Conservation (phyloP, 2,797 vertebrate species). For the Danio aesculapii region DNA sequence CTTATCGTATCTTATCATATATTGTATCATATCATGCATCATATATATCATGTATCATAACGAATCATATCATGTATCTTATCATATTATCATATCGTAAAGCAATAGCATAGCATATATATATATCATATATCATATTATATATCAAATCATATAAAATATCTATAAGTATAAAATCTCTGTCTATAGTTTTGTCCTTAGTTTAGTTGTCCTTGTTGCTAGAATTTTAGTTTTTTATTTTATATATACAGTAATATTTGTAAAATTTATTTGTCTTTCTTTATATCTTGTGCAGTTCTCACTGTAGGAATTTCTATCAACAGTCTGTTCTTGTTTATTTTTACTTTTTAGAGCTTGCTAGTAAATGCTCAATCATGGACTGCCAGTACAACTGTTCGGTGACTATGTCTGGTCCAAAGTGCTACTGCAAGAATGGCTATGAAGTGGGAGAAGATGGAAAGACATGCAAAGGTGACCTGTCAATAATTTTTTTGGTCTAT, state of each 20-base stretch:
- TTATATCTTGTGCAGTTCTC: too few relatives aligned
- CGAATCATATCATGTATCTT: too few relatives aligned
- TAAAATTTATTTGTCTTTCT: not conserved
- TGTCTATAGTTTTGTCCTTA: too few relatives aligned
- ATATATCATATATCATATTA: too few relatives aligned
- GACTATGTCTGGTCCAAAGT: slow-evolving; percentile 84
- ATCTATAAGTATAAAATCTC: too few relatives aligned
- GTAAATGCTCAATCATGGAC: slow-evolving; percentile 81
- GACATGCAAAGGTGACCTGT: slow-evolving; percentile 89
- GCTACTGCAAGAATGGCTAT: slow-evolving; percentile 90
- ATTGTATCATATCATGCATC: too few relatives aligned
- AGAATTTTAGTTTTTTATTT: not conserved
- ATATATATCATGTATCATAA: too few relatives aligned
- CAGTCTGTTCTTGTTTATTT: not conserved
- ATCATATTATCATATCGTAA: too few relatives aligned
- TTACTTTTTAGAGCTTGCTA: slow-evolving; percentile 76
- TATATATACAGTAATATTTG: not conserved
- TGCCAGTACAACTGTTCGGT: slow-evolving; percentile 90
- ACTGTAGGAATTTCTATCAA: not conserved
- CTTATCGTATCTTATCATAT: too few relatives aligned
- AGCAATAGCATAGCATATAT: too few relatives aligned
- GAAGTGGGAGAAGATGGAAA: slow-evolving; percentile 89
- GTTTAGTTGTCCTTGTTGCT: not conserved
- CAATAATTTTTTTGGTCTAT: not conserved
- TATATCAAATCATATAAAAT: too few relatives aligned